Evolutionary conservation across 2,113 vertebrate genomes (phyloP).

Genomic region (Pseudorectes ferrugineus): DNA sequence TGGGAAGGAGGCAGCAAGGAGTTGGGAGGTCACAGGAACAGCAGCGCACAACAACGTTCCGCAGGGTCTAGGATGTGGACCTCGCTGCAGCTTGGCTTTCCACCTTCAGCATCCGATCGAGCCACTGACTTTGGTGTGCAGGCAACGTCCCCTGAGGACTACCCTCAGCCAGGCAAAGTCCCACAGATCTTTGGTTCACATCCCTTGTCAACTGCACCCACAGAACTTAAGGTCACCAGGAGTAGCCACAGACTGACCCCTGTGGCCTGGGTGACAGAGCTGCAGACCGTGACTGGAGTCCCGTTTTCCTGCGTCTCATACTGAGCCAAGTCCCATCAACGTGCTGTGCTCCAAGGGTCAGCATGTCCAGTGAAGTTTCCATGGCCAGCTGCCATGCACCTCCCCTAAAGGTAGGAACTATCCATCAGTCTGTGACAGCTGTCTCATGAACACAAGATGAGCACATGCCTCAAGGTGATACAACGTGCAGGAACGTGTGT

Average conservation of each 20-base stretch:
- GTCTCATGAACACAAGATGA: not conserved
- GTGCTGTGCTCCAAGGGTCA: not conserved
- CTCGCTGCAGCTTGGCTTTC: not conserved
- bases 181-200: not conserved
- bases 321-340: not conserved
- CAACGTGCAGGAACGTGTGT: not conserved
- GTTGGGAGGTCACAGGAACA: not conserved
- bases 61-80: not conserved
- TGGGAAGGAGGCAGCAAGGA: not conserved
- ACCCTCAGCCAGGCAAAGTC: not conserved
- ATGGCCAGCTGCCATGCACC: not conserved
- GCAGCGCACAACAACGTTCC: not conserved
- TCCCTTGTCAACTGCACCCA: not conserved
- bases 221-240: not conserved
- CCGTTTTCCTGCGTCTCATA: accelerated
- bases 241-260: not conserved
- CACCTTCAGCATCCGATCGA: not conserved
- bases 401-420: not conserved
- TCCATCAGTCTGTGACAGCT: not conserved
- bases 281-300: not conserved
- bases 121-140: not conserved
- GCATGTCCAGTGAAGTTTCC: not conserved
- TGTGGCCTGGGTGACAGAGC: not conserved
- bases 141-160: not conserved
- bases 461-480: not conserved